A percentile compares a stretch with the other conserved stretches of the same genome.
phyloP scores from a whole-genome alignment of 2,888 invertebrate species.

The Nymphalis c-album region DNA sequence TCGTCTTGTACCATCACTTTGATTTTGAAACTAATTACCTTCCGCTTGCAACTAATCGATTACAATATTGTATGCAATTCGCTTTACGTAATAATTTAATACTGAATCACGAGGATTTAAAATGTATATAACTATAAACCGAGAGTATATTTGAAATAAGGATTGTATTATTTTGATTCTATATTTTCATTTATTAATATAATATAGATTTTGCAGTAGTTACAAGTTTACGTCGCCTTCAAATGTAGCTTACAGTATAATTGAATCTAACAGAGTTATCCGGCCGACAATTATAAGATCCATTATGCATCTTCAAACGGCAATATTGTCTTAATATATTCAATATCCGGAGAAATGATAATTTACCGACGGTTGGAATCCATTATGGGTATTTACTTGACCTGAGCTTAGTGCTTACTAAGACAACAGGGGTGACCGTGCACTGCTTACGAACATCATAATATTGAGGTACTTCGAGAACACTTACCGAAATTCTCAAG shows the following conservation, averaged over 20 bases:
- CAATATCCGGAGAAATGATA: conserved; percentile 80
- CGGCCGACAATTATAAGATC: conserved; percentile 62
- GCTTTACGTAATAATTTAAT: background rate
- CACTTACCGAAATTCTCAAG: conserved; percentile 35
- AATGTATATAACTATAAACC: too few relatives aligned
- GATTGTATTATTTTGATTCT: too few relatives aligned
- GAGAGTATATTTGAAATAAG: too few relatives aligned
- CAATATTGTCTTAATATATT: conserved; percentile 78
- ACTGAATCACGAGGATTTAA: too few relatives aligned
- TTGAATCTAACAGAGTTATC: background rate
- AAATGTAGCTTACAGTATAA: too few relatives aligned
- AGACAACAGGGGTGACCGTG: conserved; percentile 78
- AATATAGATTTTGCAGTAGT: too few relatives aligned
- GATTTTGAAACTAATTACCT: conserved; percentile 73
- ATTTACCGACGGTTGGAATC: conserved; percentile 76
- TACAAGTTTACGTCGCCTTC: too few relatives aligned
- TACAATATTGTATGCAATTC: conserved; percentile 7
- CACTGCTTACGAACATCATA: conserved; percentile 32
- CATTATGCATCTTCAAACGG: conserved; percentile 62
- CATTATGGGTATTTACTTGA: conserved; percentile 82
- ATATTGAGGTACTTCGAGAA: conserved; percentile 34
- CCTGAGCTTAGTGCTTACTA: conserved; percentile 80
- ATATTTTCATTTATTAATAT: too few relatives aligned
- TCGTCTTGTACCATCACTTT: conserved; percentile 60
- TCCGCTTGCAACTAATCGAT: conserved; percentile 22